Base-by-base conservation (phyloP, 1,140 invertebrate genomes). In the Dendroctonus valens region DNA sequence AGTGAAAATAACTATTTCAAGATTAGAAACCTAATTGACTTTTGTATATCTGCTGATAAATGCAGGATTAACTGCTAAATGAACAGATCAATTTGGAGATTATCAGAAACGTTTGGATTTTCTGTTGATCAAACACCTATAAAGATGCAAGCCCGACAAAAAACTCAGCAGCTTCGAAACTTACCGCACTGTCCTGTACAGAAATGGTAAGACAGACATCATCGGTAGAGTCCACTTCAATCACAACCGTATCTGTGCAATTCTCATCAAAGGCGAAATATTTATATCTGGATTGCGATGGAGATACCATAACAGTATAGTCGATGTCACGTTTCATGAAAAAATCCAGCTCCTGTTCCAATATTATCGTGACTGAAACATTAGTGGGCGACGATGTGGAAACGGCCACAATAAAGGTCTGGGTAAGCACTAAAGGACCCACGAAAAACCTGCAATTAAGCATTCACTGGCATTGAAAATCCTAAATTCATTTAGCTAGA, bases 191-290 rank as follows among this genome's bases (percentile, higher is more conserved):
- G 41, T 75, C 68, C 49, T 78, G 76, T 5, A 77, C 69, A 11
- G 76, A 77, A 2, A 91, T 82, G 2, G 86, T 83, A 74, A 89
- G 84, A 74, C 90, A 92, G 5, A 83, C 79, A 39, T 85, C 81
- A 74, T 89, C 86, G 40, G 83, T 75, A 3, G 90, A 91, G 52
- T 82, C 82, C 7, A 89, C 84, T 74, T 84, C 82, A 1, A 92
- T 79, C 11, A 90, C 79, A 0, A 90, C 86, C 48, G 83, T 86
- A 61, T 86, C 70, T 0, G 51, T 58, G 41, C 68, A 59, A 15
- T 72, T 70, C 15, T 74, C 62, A 7, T 67, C 50, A 59, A 78
- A 76, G 48, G 65, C 66, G 50, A 73, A 77, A 68, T 67, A 76
- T 50, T 69, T 71, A 55, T 73, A 78, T 62, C 65, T 69, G 0